A percentile compares a stretch with the other conserved stretches of the same genome.
Evolutionary conservation across 2,888 invertebrate genomes (phyloP).

Genomic region (Campoletis raptor): DNA sequence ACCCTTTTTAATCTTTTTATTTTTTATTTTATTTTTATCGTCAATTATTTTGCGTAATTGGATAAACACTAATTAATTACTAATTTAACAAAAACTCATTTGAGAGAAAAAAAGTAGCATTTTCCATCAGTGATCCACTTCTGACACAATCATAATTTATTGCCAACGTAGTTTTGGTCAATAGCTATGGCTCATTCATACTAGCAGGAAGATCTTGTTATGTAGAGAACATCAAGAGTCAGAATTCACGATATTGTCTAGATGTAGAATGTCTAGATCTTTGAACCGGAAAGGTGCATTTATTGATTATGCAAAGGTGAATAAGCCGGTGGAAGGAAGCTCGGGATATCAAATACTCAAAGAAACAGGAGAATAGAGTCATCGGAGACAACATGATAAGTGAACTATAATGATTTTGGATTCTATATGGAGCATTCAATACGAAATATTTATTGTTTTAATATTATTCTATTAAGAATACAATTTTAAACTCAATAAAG

Average conservation of each 20-base stretch:
- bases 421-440: neutral
- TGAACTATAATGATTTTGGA: neutral
- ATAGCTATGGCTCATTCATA: neutral
- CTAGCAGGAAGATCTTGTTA: neutral
- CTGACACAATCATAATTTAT: too few relatives aligned
- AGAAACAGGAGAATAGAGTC: constrained; percentile 20
- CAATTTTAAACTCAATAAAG: neutral
- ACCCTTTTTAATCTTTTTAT: neutral
- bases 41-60: too few relatives aligned
- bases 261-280: neutral
- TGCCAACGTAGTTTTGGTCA: too few relatives aligned
- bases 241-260: neutral
- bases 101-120: too few relatives aligned
- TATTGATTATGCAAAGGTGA: constrained; percentile 41
- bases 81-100: too few relatives aligned
- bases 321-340: constrained; percentile 14
- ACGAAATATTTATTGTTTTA: neutral
- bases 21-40: too few relatives aligned
- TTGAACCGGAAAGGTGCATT: constrained; percentile 12
- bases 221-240: neutral
- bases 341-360: constrained; percentile 20
- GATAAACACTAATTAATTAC: too few relatives aligned
- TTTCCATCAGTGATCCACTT: too few relatives aligned
- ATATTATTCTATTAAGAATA: neutral
- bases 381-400: neutral